Evolutionary conservation across 1,140 invertebrate genomes (phyloP), one percentile per base, ranked within the genome.

Genomic region (Diorhabda sublineata): DNA sequence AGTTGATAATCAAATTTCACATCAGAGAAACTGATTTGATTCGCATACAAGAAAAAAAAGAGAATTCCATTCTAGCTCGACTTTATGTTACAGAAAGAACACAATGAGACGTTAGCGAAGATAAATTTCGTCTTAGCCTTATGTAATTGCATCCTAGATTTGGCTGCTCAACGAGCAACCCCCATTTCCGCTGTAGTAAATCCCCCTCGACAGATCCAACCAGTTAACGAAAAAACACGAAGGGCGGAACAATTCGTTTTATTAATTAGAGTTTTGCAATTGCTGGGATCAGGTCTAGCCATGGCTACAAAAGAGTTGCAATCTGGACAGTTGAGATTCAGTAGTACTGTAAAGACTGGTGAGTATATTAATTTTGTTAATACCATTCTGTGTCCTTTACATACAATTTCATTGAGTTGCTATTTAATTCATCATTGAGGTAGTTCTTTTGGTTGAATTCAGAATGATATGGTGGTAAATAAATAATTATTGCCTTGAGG

Each of bases 51-150:
- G 26, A 26, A 26, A 26, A 26, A 26, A 26, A 26, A 26, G 26
- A 1, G 26, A 26, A 26, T 26, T 26, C 1, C 26, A 2, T 26
- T 26, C 0, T 26, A 26, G 26, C 26, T 26, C 26, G 26, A 26
- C 26, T 26, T 26, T 47, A 69, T 66, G 64, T 79, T 83, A 5
- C 78, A 90, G 87, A 88, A 91, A 68, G 94, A 96, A 78, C 96
- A 98, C 82, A 96, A 96, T 82, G 94, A 97, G 80, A 95, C 93
- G 4, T 82, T 98, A 72, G 93, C 94, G 2, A 98, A 98, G 81
- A 84, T 98, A 56, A 95, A 95, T 79, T 98, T 97, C 83, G 93
- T 97, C 9, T 82, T 95, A 52, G 93, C 95, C 9, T 83, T 98
- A 9, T 93, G 94, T 62, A 93, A 96, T 73, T 97, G 94, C 77